phyloP scores from a whole-genome alignment of 2,888 invertebrate genomes.

The Zygogramma bicolorata region DNA sequence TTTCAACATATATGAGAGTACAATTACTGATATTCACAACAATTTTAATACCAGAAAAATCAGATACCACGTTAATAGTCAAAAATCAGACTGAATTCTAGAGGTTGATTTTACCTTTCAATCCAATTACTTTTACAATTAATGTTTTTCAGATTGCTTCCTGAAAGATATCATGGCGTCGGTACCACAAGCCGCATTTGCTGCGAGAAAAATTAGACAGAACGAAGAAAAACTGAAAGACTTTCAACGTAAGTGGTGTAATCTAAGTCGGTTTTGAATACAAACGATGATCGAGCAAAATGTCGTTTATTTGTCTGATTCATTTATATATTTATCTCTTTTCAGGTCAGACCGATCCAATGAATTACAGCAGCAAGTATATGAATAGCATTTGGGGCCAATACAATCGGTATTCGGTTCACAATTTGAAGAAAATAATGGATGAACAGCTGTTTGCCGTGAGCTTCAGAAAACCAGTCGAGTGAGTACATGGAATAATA shows the following conservation, averaged over 20 bases:
- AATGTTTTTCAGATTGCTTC: conserved; percentile 37
- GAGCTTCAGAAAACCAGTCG: neutral
- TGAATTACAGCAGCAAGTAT: conserved; percentile 86
- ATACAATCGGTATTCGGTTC: conserved; percentile 89
- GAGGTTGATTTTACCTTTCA: too few species aligned
- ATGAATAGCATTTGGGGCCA: conserved; percentile 95
- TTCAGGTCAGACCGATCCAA: conserved; percentile 73
- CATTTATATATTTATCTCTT: neutral
- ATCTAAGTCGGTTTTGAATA: too few species aligned
- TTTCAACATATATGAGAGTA: too few species aligned
- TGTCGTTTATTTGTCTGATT: too few species aligned
- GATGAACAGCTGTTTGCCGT: conserved; percentile 62
- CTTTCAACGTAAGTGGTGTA: conserved; percentile 61
- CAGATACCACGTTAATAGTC: too few species aligned
- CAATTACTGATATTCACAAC: too few species aligned
- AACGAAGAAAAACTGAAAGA: conserved; percentile 71
- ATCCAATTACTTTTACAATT: neutral
- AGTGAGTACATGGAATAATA: neutral
- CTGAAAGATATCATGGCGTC: conserved; percentile 72
- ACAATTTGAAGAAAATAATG: conserved; percentile 85
- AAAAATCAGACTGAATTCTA: too few species aligned
- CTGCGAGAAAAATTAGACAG: conserved; percentile 77
- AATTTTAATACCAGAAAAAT: too few species aligned
- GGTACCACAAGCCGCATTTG: conserved; percentile 83
- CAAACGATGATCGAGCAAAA: too few species aligned